These are phyloP conservation scores for Thalassarche chlororhynchos DNA, from an alignment of 2,113 vertebrate genomes.

Conservation along the genomic window DNA sequence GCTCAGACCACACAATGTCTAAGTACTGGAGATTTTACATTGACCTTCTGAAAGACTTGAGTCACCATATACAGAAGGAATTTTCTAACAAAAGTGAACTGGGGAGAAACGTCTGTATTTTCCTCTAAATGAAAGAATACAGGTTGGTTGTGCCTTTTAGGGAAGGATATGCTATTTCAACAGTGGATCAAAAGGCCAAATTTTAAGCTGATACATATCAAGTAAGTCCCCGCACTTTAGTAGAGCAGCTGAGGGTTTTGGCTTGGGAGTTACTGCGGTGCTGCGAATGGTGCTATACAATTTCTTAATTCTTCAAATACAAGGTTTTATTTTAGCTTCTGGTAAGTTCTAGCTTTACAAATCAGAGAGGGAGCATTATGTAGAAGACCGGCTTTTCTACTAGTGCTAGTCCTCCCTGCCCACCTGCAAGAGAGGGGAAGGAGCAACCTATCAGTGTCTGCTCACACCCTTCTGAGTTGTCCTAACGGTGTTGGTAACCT, in stretches of 20 bases:
- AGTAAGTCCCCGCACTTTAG: not conserved
- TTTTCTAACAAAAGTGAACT: not conserved
- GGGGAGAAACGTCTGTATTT: not conserved
- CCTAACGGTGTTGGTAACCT: not conserved
- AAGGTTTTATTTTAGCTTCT: not conserved
- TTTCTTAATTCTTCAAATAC: not conserved
- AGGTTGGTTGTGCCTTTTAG: not conserved
- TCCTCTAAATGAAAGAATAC: not conserved
- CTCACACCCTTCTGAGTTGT: not conserved
- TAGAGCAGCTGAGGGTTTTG: not conserved
- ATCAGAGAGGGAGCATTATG: not conserved
- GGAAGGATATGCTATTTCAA: not conserved
- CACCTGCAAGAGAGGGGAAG: not conserved
- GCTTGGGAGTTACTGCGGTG: not conserved
- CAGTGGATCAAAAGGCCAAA: not conserved
- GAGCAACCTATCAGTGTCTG: not conserved
- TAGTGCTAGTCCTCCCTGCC: not conserved
- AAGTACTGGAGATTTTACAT: not conserved
- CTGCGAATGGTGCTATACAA: not conserved
- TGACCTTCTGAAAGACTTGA: not conserved
- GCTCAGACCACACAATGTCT: not conserved
- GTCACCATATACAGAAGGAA: not conserved
- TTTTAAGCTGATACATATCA: not conserved
- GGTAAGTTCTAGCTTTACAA: not conserved
- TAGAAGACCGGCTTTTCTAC: not conserved